phyloP scores from a whole-genome alignment of 2,797 vertebrate species.

The Austrolebias charrua region DNA sequence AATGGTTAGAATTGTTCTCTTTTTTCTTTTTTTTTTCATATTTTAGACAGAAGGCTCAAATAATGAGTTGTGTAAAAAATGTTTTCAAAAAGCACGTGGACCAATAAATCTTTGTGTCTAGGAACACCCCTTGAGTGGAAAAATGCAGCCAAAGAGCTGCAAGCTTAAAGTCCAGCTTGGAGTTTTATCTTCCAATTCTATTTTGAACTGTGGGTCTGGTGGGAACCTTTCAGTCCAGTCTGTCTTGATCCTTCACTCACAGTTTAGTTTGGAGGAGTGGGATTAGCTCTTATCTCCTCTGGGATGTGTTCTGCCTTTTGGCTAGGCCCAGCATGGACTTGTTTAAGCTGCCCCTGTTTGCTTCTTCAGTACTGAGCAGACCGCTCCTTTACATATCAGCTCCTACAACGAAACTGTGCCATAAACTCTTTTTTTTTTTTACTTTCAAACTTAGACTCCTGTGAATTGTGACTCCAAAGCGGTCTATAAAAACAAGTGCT shows the following conservation, averaged over 20 bases:
- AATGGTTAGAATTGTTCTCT: no score
- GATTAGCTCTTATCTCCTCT: constrained; percentile 72
- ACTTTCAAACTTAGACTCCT: constrained; percentile 2
- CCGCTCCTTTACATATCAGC: constrained; percentile 33
- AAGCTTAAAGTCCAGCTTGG: constrained; percentile 8
- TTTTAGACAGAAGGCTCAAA: not conserved
- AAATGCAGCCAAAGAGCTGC: not conserved
- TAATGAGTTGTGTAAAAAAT: no score
- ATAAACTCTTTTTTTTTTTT: constrained; percentile 12
- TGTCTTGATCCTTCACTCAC: constrained; percentile 63
- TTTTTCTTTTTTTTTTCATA: not conserved
- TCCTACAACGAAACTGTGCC: constrained; percentile 20
- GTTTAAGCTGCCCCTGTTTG: constrained; percentile 40
- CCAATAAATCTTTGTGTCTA: not conserved
- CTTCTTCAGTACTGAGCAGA: constrained; percentile 48
- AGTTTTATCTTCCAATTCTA: constrained; percentile 34
- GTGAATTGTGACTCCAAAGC: constrained; percentile 12
- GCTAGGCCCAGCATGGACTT: constrained; percentile 46
- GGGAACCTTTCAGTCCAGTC: constrained; percentile 34
- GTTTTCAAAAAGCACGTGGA: no score
- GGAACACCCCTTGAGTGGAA: not conserved
- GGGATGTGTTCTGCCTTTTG: constrained; percentile 54
- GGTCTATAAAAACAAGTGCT: constrained; percentile 37
- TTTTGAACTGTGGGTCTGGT: constrained; percentile 37
- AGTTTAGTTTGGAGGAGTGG: constrained; percentile 53